Evolutionary conservation across 1,140 invertebrate species (phyloP).

Genomic region (Leptonema lineaticorne): DNA sequence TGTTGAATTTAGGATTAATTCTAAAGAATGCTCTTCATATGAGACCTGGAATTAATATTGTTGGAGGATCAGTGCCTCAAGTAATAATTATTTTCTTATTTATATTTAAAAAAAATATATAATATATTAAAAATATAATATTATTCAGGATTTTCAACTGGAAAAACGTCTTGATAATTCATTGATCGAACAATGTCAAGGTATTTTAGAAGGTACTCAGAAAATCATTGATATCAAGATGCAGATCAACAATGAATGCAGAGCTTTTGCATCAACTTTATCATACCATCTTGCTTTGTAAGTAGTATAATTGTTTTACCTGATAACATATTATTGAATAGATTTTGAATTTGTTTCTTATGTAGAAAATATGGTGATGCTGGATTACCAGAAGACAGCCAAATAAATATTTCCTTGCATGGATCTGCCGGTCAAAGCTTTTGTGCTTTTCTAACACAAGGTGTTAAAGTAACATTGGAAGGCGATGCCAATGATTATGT

Average conservation of each 20-base stretch:
- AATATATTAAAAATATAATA: no score
- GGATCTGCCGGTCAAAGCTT: conserved; percentile 99
- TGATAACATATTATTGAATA: conserved; percentile 22
- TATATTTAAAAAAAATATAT: background rate
- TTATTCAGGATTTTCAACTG: conserved; percentile 84
- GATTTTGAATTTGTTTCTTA: conserved; percentile 39
- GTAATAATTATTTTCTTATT: conserved; percentile 39
- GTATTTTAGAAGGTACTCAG: conserved; percentile 73
- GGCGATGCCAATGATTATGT: conserved; percentile 99
- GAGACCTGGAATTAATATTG: conserved; percentile 85
- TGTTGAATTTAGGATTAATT: conserved; percentile 82
- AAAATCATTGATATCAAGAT: conserved; percentile 73
- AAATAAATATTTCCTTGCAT: conserved; percentile 82
- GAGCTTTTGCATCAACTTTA: conserved; percentile 90
- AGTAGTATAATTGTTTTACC: conserved; percentile 47
- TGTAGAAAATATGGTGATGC: conserved; percentile 84
- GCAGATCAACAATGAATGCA: conserved; percentile 87
- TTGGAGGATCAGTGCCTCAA: conserved; percentile 82
- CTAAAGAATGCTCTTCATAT: conserved; percentile 88
- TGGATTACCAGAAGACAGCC: conserved; percentile 79
- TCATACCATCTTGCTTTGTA: conserved; percentile 93
- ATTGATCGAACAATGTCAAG: conserved; percentile 72
- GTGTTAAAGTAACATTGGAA: conserved; percentile 87
- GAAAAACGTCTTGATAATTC: conserved; percentile 87
- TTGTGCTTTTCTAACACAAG: conserved; percentile 94